Evolutionary conservation across 2,888 invertebrate species (phyloP), one percentile per base, ranked within the genome.

Genomic region (Melanostoma mellinum): DNA sequence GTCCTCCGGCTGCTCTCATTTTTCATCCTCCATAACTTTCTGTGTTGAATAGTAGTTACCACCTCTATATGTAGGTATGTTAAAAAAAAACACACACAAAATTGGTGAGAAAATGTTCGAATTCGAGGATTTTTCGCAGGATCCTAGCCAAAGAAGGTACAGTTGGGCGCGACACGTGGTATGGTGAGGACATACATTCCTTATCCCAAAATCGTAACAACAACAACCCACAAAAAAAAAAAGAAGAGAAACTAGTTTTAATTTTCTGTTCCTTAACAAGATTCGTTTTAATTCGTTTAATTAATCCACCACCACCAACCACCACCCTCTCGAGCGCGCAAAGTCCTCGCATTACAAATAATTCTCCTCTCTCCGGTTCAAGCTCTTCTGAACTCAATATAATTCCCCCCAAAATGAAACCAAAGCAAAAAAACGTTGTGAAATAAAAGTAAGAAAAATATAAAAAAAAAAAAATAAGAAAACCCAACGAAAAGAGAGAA

Each of bases 131-230:
- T 82, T 82, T 72, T 78, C 78, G 71, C 79, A 84, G 85, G 85
- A 85, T 86, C 85, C 85, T 80, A 85, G 86, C 84, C 85, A 85
- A 85, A 86, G 86, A 50, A 63, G 63, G 63, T 86, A 87, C 87
- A 87, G 87, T 87, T 86, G 87, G 87, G 87, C 87, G 87, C 87
- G 87, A 87, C 87, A 87, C 87, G 87, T 87, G 87, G 86, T 86
- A 85, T 85, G 86, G 86, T 85, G 85, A 86, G 86, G 86, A 86
- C 86, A 86, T 86, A 79, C 58, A 79, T 67, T 84, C 69, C 71
- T 79, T 42, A 68, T 48, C 48, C 63, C n/a, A 69, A 53, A 67
- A 35, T 40, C 53, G 40, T 42, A 53, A 53, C 42, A 50, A 63
- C 3, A 46, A 36, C 30, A 46, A 46, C 8, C 40, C 36, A 58